These are phyloP conservation scores for Helicolenus hilgendorfi DNA, from an alignment of 2,797 vertebrate genomes.

Conservation along the genomic window DNA sequence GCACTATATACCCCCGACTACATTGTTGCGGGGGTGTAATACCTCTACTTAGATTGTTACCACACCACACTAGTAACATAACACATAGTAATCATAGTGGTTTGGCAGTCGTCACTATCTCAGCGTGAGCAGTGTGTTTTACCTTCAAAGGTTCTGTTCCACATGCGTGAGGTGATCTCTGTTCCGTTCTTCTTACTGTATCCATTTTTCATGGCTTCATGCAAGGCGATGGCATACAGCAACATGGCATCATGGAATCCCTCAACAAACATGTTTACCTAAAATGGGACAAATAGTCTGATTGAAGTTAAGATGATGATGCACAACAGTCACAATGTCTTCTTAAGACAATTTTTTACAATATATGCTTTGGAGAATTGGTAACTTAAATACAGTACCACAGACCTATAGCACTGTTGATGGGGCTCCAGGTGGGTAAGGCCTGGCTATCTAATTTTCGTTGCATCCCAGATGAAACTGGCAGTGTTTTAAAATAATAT, in stretches of 20 bases:
- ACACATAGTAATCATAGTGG: no score
- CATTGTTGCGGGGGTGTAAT: no score
- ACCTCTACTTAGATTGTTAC: background rate
- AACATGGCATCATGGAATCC: constrained; percentile 97
- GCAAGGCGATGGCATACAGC: constrained; percentile 95
- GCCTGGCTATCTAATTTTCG: no score
- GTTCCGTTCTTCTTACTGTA: constrained; percentile 94
- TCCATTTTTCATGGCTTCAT: constrained; percentile 94
- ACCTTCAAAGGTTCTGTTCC: constrained; percentile 99
- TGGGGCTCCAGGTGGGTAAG: no score
- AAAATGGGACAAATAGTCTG: constrained; percentile 33
- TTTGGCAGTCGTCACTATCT: background rate
- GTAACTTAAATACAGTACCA: background rate
- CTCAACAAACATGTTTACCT: constrained; percentile 99
- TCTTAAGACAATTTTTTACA: background rate
- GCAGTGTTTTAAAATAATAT: no score
- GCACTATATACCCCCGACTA: no score
- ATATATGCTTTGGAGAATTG: background rate
- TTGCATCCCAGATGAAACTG: no score
- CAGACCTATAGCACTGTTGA: background rate
- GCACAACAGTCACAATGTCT: background rate
- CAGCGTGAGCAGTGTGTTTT: constrained; percentile 10
- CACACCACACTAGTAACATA: background rate
- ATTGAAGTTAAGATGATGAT: background rate
- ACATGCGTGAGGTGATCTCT: constrained; percentile 94